Conservation (phyloP, 2,113 vertebrate species). For the Pipa parva region DNA sequence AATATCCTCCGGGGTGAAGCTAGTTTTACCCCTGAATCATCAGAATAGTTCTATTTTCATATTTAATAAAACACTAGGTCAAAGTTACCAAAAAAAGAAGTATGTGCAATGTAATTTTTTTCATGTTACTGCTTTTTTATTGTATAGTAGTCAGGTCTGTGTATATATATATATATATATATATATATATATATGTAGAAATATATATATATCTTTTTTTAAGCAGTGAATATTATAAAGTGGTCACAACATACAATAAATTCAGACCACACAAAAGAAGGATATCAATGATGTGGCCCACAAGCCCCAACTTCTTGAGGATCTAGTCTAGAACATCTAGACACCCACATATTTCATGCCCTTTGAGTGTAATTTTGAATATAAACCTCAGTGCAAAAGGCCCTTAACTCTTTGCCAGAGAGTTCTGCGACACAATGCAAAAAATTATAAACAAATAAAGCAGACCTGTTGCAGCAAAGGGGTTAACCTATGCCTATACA, state of each 20-base stretch:
- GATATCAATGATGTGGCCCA: not conserved
- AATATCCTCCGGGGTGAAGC: not conserved
- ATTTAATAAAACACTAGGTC: not conserved
- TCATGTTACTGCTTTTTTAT: conserved; percentile 33
- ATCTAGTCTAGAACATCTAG: not conserved
- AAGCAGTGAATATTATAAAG: conserved; percentile 47
- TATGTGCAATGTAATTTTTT: conserved; percentile 17
- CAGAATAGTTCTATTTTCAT: not conserved
- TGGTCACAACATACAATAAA: conserved; percentile 4
- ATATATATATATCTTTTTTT: conserved; percentile 39
- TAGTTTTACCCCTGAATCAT: not conserved
- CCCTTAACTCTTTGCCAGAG: conserved; percentile 43
- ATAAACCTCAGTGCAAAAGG: conserved; percentile 65
- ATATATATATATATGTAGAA: too few relatives aligned
- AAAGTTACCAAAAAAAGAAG: conserved; percentile 26
- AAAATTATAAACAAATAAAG: not conserved
- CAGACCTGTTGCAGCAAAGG: conserved; percentile 6
- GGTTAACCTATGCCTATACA: conserved; percentile 73
- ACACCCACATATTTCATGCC: not conserved
- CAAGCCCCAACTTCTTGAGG: too few relatives aligned
- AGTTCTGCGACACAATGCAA: not conserved
- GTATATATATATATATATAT: too few relatives aligned
- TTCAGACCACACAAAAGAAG: too few relatives aligned
- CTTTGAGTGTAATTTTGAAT: conserved; percentile 56
- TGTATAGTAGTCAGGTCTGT: conserved; percentile 23